Conservation (phyloP, 2,797 vertebrate genomes). For the Novumbra hubbsi region DNA sequence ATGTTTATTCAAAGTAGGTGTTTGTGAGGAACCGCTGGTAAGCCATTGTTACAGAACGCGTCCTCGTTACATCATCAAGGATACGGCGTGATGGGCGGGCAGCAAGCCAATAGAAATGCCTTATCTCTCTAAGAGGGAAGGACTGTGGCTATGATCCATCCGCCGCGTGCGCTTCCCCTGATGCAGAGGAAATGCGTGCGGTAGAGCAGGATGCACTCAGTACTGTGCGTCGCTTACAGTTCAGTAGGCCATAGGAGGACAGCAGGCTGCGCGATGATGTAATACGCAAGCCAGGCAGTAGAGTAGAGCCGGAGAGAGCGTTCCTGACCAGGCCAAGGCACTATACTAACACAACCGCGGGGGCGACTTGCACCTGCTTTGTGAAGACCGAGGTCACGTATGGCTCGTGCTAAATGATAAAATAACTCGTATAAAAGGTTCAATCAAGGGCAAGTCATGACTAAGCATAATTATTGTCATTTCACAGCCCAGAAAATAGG, state of each 20-base stretch:
- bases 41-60: neutral
- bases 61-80: neutral
- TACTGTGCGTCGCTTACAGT: slow-evolving; percentile 53
- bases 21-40: neutral
- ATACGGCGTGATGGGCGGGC: neutral
- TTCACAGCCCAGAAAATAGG: neutral
- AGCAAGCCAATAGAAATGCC: neutral
- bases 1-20: neutral
- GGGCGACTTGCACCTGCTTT: slow-evolving; percentile 13
- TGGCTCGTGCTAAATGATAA: slow-evolving; percentile 9
- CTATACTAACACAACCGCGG: slow-evolving; percentile 1
- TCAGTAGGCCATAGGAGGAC: slow-evolving; percentile 77
- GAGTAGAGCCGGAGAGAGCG: neutral
- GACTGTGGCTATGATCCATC: neutral
- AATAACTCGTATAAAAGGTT: neutral
- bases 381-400: slow-evolving; percentile 19
- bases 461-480: neutral
- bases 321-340: slow-evolving; percentile 3
- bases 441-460: neutral
- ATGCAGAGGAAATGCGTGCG: slow-evolving; percentile 54
- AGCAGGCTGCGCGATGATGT: slow-evolving; percentile 73
- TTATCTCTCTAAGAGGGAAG: neutral
- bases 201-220: slow-evolving; percentile 60
- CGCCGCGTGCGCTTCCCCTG: slow-evolving; percentile 33
- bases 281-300: slow-evolving; percentile 58